phyloP scores from a whole-genome alignment of 2,797 vertebrate genomes.

The Prunella strophiata region DNA sequence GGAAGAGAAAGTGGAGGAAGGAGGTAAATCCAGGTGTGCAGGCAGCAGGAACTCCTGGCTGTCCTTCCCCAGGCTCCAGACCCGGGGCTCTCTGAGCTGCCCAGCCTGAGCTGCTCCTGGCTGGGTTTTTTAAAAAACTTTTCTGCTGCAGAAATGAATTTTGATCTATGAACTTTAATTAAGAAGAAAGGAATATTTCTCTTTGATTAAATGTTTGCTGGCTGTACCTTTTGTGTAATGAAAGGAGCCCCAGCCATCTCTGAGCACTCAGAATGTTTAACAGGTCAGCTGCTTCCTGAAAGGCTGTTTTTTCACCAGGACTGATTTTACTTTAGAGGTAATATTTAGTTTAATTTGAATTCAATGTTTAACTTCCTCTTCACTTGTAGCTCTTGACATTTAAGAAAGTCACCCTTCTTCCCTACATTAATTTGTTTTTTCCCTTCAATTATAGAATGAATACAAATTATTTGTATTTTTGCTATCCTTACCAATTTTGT shows the following conservation, averaged over 20 bases:
- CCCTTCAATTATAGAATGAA: background rate
- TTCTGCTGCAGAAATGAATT: conserved; percentile 36
- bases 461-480: conserved; percentile 34
- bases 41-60: background rate
- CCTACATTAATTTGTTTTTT: conserved; percentile 27
- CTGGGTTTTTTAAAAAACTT: background rate
- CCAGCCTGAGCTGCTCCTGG: background rate
- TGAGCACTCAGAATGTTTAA: conserved; percentile 24
- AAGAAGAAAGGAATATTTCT: conserved; percentile 38
- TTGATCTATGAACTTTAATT: conserved; percentile 59
- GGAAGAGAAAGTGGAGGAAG: background rate
- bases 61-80: background rate
- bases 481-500: background rate
- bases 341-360: conserved; percentile 56
- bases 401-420: conserved; percentile 6
- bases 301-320: conserved; percentile 21
- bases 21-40: background rate
- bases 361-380: conserved; percentile 58
- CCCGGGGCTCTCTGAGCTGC: background rate
- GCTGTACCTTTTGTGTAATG: conserved; percentile 54
- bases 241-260: background rate
- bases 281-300: conserved; percentile 48
- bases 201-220: conserved; percentile 63
- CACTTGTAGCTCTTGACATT: conserved; percentile 49
- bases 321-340: conserved; percentile 44